Conservation (phyloP, 2,797 vertebrate species). For the Mionectes olivaceus region DNA sequence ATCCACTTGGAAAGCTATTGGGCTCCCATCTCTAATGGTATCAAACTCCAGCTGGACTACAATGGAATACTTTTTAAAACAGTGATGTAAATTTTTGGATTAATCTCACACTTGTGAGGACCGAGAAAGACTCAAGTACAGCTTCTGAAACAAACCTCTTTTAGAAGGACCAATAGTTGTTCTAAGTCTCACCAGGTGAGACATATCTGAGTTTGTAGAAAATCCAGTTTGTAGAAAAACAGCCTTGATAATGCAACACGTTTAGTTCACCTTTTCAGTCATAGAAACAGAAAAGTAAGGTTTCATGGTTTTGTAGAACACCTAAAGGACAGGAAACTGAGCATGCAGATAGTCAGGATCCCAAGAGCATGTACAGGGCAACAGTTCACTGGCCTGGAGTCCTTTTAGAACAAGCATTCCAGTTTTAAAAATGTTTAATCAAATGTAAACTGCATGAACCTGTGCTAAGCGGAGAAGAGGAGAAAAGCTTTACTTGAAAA, state of each 20-base stretch:
- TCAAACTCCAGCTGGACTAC: conserved; percentile 53
- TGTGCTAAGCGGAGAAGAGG: background rate
- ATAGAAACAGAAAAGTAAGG: background rate
- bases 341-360: background rate
- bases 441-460: background rate
- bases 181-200: background rate
- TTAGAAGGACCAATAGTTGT: background rate
- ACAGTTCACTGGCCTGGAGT: background rate
- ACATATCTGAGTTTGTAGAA: background rate
- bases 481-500: background rate
- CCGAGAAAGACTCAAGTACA: background rate
- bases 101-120: background rate
- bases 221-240: background rate
- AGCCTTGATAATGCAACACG: accelerated
- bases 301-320: background rate
- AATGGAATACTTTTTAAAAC: background rate
- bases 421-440: background rate
- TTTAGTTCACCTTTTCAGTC: background rate
- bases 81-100: background rate
- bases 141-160: background rate
- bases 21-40: conserved; percentile 9
- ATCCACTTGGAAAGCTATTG: conserved; percentile 39
- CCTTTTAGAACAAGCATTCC: background rate
- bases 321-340: background rate
- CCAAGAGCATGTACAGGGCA: background rate